Evolutionary conservation across 2,888 invertebrate genomes (phyloP).

Genomic region (Nemotelus nigrinus): DNA sequence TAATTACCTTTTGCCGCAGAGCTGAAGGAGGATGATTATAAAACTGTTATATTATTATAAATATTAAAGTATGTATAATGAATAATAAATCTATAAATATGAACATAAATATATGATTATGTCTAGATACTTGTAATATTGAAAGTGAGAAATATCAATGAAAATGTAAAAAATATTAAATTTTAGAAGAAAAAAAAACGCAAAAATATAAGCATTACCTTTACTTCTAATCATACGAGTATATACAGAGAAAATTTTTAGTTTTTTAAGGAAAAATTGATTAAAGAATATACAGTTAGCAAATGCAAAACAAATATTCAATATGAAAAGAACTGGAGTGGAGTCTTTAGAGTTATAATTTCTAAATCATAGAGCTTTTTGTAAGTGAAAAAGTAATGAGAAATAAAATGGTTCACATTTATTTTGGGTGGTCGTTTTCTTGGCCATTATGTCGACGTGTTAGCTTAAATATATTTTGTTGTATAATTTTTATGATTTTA

Average conservation of each 20-base stretch:
- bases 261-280: constrained; percentile 39
- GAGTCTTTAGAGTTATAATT: constrained; percentile 19
- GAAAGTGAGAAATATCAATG: constrained; percentile 8
- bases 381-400: constrained; percentile 36
- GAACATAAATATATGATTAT: constrained; percentile 27
- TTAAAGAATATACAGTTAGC: constrained; percentile 30
- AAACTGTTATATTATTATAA: constrained; percentile 33
- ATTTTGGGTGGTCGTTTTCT: constrained; percentile 23
- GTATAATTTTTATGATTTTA: constrained; percentile 32
- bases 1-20: constrained; percentile 24
- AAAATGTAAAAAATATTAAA: constrained; percentile 19
- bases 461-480: constrained; percentile 26
- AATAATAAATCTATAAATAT: constrained; percentile 41
- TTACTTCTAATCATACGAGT: constrained; percentile 31
- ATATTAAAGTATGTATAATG: not conserved
- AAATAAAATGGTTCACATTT: constrained; percentile 33
- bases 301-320: constrained; percentile 18
- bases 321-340: constrained; percentile 2
- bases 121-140: constrained; percentile 42
- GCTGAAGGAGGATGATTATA: constrained; percentile 11
- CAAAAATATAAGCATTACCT: constrained; percentile 33
- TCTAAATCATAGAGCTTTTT: constrained; percentile 22
- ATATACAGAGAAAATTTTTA: constrained; percentile 30
- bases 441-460: constrained; percentile 23
- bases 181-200: constrained; percentile 18